These are phyloP conservation scores for Mya arenaria DNA, from an alignment of 1,140 invertebrate species.

Conservation along the genomic window DNA sequence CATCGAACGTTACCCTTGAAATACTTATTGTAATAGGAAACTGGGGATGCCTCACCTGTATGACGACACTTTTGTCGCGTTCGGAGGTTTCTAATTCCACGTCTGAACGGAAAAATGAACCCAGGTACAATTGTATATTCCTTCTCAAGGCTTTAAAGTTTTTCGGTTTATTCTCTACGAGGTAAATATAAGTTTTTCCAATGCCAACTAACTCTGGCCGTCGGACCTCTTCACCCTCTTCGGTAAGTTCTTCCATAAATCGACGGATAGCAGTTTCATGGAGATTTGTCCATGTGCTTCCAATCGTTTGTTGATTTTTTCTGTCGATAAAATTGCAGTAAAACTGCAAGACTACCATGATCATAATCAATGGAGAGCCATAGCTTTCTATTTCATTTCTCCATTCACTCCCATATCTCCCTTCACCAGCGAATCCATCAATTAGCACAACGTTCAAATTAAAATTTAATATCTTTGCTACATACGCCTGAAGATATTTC, in stretches of 20 bases:
- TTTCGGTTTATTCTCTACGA: not conserved
- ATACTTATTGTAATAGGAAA: not conserved
- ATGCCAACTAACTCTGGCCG: not conserved
- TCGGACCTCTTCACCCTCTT: not conserved
- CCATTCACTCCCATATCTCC: constrained; percentile 30
- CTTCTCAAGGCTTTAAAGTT: not conserved
- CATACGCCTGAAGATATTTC: constrained; percentile 35
- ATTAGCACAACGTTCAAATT: not conserved
- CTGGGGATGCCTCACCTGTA: too few relatives aligned
- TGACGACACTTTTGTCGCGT: not conserved
- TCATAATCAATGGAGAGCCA: constrained; percentile 24
- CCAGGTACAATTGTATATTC: not conserved
- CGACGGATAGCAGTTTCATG: not conserved
- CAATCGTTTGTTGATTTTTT: not conserved
- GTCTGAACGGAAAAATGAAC: not conserved
- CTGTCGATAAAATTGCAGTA: not conserved
- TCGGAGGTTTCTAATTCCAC: not conserved
- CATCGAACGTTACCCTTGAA: not conserved
- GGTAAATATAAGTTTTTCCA: not conserved
- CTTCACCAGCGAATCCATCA: constrained; percentile 25
- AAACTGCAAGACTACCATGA: constrained; percentile 9
- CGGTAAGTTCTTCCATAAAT: not conserved
- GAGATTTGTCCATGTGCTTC: not conserved
- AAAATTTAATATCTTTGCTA: not conserved
- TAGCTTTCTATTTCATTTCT: not conserved